Base-by-base conservation (phyloP, 2,888 invertebrate genomes). In the Pandemis heparana region DNA sequence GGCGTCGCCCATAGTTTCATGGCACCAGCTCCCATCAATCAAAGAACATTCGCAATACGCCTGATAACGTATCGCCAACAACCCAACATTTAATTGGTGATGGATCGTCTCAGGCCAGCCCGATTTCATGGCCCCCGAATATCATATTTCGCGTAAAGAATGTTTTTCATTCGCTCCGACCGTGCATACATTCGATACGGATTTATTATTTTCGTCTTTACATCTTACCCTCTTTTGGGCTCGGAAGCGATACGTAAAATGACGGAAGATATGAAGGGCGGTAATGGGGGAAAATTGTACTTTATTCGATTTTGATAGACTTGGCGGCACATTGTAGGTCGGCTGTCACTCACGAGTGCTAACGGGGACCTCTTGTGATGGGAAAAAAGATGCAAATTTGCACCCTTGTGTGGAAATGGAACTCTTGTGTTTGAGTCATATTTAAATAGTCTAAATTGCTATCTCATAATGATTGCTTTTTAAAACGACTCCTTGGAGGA, bases 271-370 rank as follows among this genome's bases (percentile, higher is more conserved):
- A 88, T 89, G 92, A 91, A 89, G 91, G 91, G 91, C 91, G 92
- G 92, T 94, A 93, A 93, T 93, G 87, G 92, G 88, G 89, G 92
- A 91, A 94, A 93, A 94, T 94, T 92, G 92, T 89, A 85, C 91
- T 90, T 94, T 92, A 94, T 94, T 94, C 89, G 92, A 93, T 93
- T 94, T 93, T 93, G 93, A 93, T 93, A 91, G 92, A 91, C 91
- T 90, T 87, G 89, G 89, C 90, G 89, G 87, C 81, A 88, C 89
- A 92, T 92, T 94, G 91, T 85, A 89, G 86, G 86, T 84, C 85
- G 84, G 83, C 83, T 88, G 91, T 89, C 89, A 86, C 83, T 91
- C 85, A 85, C 80, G 80, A 85, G 83, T 83, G 82, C 81, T 82
- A 80, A 83, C 79, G 79, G 80, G 79, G 77, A 77, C 74, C 79